Base-by-base conservation (phyloP, 2,113 vertebrate species). In the Tragulus kanchil region DNA sequence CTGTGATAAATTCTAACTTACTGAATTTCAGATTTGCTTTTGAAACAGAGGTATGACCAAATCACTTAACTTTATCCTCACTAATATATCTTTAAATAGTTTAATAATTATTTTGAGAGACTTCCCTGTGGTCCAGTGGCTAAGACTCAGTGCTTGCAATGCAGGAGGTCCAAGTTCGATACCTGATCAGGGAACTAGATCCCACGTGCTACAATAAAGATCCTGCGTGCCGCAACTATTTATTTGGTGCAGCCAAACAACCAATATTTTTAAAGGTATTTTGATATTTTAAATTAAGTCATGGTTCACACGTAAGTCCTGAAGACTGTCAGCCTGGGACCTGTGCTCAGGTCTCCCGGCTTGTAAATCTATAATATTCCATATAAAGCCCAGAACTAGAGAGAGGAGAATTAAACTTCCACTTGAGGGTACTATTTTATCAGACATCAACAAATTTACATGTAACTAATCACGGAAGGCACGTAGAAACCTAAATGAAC, bases 361-460 rank as follows among this genome's bases (percentile, higher is more conserved):
- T 45, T 75, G 15, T 52, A 61, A 77, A 77, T 25, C 50, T 36
- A 13, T 48, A 58, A 23, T 8, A 77, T 50, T 45, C 59, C 14
- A 62, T 31, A 62, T 11, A 54, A 2, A 73, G 61, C 45, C 73
- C 48, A 64, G 61, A 31, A 45, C 86, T 11, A 79, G 62, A 28
- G 61, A 78, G 15, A 85, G 3, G 3, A 12, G 10, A 9, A 23
- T 73, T 89, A 69, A n/a, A n/a, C 69, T 86, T 90, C 85, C 65
- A 15, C 58, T 67, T 45, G 59, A 45, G 31, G 50, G 17, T 73
- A 45, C 61, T 14, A 11, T 62, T 62, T 69, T n/a, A 81, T 50
- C 31, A 67, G 85, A 19, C 85, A 65, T 65, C 71, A 89, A n/a
- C 36, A 62, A 52, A 94, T 71, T 56, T 82, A 65, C 25, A 48